Evolutionary conservation across 2,797 vertebrate species (phyloP).

Genomic region (Xenops minutus): DNA sequence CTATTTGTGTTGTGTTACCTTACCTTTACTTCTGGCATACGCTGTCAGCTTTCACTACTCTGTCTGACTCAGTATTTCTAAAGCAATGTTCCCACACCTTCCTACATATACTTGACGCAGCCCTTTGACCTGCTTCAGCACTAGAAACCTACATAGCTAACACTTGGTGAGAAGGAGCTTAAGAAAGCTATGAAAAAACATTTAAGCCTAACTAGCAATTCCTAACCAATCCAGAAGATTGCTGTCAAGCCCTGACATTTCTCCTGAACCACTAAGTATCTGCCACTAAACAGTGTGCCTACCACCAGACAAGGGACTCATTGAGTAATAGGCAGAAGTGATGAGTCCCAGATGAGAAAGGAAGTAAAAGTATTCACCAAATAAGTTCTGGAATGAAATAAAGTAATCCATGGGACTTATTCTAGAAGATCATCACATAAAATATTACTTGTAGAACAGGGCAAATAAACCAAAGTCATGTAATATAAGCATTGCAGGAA

Average conservation of each 20-base stretch:
- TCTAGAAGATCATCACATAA: neutral
- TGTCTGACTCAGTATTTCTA: slow-evolving; percentile 20
- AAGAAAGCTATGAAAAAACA: neutral
- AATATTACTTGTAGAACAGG: neutral
- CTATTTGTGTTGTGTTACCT: neutral
- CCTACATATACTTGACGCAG: neutral
- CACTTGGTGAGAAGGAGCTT: neutral
- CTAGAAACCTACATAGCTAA: neutral
- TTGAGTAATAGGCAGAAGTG: neutral
- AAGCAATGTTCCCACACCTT: slow-evolving; percentile 25
- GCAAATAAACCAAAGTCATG: neutral
- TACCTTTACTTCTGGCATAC: neutral
- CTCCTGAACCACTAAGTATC: neutral
- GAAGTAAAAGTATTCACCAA: neutral
- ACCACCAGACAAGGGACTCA: neutral
- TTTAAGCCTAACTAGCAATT: neutral
- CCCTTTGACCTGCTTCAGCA: slow-evolving; percentile 28
- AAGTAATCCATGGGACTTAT: neutral
- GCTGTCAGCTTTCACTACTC: neutral
- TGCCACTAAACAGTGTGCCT: neutral
- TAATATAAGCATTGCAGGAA: neutral
- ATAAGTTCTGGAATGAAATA: neutral
- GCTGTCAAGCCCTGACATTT: neutral
- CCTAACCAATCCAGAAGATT: neutral
- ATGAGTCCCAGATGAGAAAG: neutral